A percentile compares a stretch with the other conserved stretches of the same genome.
Evolutionary conservation across 1,140 invertebrate species (phyloP).

Genomic region (Saccostrea echinata): DNA sequence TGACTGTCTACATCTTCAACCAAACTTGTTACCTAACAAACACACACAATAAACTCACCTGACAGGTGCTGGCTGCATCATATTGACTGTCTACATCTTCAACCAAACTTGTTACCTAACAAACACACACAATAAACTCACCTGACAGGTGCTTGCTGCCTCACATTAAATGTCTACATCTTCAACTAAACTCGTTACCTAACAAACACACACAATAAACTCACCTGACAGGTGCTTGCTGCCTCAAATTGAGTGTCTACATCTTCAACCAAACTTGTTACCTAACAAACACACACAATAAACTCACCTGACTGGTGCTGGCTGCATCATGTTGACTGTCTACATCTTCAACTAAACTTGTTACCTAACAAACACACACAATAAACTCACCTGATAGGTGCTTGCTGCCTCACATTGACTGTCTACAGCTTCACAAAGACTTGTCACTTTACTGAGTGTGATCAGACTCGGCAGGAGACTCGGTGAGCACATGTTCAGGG

Average conservation of each 20-base stretch:
- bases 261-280: too few species aligned
- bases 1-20: too few species aligned
- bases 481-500: slow-evolving; percentile 65
- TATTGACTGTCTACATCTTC: too few species aligned
- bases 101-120: neutral
- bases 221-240: slow-evolving; percentile 2
- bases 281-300: neutral
- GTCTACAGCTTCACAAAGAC: slow-evolving; percentile 58
- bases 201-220: neutral
- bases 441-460: slow-evolving; percentile 63
- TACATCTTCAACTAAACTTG: too few species aligned
- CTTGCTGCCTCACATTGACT: slow-evolving; percentile 68
- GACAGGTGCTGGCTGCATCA: neutral
- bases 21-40: too few species aligned
- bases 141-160: neutral
- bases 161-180: too few species aligned
- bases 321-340: too few species aligned
- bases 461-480: slow-evolving; percentile 62
- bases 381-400: neutral
- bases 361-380: neutral
- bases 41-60: neutral
- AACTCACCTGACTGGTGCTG: neutral
- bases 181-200: neutral
- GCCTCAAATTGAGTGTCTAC: slow-evolving; percentile 65
- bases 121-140: neutral